phyloP scores from a whole-genome alignment of 2,113 vertebrate genomes.

The Sorex fumeus region DNA sequence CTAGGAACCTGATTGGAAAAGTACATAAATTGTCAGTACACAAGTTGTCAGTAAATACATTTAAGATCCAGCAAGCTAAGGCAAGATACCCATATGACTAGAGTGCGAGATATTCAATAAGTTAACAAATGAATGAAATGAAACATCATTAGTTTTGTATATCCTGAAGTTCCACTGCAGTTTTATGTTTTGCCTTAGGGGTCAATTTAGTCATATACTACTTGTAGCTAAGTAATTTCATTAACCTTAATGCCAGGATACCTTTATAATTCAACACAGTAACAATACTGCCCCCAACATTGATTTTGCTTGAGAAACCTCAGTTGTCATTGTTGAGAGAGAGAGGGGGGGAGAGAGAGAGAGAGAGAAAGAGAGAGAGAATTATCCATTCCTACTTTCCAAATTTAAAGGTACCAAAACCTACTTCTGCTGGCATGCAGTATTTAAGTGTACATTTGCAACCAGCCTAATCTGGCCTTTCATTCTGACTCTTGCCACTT shows the following conservation, averaged over 20 bases:
- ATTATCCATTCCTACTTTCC: neutral
- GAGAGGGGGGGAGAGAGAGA: too few species aligned
- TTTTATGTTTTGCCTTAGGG: neutral
- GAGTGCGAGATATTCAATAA: neutral
- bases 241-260: neutral
- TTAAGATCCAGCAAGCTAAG: neutral
- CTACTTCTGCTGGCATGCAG: neutral
- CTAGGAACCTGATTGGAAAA: slow-evolving; percentile 22
- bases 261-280: neutral
- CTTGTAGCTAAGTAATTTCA: neutral
- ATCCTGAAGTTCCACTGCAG: slow-evolving; percentile 34
- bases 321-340: neutral
- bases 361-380: neutral
- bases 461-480: neutral
- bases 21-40: neutral
- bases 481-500: neutral
- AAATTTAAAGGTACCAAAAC: slow-evolving; percentile 10
- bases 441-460: neutral
- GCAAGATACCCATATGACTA: neutral
- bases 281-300: neutral
- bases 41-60: slow-evolving; percentile 6
- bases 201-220: neutral
- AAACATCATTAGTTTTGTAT: slow-evolving; percentile 31
- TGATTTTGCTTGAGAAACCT: slow-evolving; percentile 30
- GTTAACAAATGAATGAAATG: neutral